Base-by-base conservation (phyloP, 2,888 invertebrate species). In the Apeira syringaria region DNA sequence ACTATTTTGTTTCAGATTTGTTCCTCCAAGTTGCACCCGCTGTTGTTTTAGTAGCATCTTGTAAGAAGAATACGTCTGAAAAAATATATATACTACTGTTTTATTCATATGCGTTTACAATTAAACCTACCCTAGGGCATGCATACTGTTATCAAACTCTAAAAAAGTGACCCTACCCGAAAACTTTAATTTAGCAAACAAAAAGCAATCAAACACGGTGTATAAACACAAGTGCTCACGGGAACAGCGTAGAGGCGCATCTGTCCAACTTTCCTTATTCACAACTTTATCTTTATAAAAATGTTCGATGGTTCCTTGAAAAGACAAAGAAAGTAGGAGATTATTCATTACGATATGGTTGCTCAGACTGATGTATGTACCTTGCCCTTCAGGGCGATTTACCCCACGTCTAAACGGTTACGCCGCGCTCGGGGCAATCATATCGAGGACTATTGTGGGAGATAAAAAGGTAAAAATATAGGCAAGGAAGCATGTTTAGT, bases 391-490 rank as follows among this genome's bases (percentile, higher is more conserved):
- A 38, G 43, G 32, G 13, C 44, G 28, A 37, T 37, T 48, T 54
- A 48, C 53, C 53, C 56, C 47, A 53, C 28, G 50, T 47, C 47
- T 48, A 43, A 53, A 39, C 56, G 47, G 48, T 51, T 47, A 45
- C 49, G 47, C 50, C 45, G 44, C 34, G 58, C 80, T 69, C 61
- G 63, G 58, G 76, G 82, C 80, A 78, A 77, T 78, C 77, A 74
- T 71, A 75, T 79, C 77, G 77, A 82, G 77, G 73, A 73, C 78
- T 68, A 79, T 82, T 81, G 81, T 81, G 59, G 64, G 56, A 75
- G 78, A 77, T 78, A 79, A 80, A 80, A 83, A 80, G 79, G 80
- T 81, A 73, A 77, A 78, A 67, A 60, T 52, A 53, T 49, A 50
- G 30, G 18, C 15, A 28, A 15, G 20, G 20, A 47, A n/a, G n/a